Conservation (phyloP, 2,113 vertebrate species). For the Procavia capensis region DNA sequence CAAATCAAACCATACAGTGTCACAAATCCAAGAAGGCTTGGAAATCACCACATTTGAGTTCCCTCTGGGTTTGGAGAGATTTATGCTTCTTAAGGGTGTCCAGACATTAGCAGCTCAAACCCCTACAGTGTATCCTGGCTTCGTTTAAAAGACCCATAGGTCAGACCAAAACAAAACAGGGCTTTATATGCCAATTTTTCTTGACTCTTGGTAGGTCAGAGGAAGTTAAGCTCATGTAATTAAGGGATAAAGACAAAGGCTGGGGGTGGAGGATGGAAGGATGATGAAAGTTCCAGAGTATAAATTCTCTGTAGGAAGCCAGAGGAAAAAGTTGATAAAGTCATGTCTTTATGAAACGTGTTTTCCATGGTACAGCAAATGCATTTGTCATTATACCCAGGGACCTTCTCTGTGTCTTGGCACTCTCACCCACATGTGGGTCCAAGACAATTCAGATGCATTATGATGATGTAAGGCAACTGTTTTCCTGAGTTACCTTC, state of each 20-base stretch:
- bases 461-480: not conserved
- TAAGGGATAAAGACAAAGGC: conserved; percentile 74
- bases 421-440: not conserved
- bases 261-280: conserved; percentile 50
- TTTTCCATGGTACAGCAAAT: conserved; percentile 56
- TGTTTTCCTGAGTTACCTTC: not conserved
- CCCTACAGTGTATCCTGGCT: conserved; percentile 58
- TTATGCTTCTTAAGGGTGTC: conserved; percentile 67
- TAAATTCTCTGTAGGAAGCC: conserved; percentile 75
- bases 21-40: conserved; percentile 67
- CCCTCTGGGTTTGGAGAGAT: conserved; percentile 67
- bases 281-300: conserved; percentile 75
- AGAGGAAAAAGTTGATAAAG: conserved; percentile 73
- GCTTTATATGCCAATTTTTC: conserved; percentile 81
- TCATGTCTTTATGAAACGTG: conserved; percentile 65
- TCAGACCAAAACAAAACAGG: conserved; percentile 77
- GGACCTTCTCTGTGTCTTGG: not conserved
- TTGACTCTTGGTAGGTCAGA: conserved; percentile 76
- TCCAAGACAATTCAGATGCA: not conserved
- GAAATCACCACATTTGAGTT: conserved; percentile 70
- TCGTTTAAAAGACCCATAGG: conserved; percentile 80
- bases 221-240: conserved; percentile 81
- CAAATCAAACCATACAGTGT: conserved; percentile 72
- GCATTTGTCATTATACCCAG: not conserved
- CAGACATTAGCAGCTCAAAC: conserved; percentile 71